phyloP scores from a whole-genome alignment of 2,113 vertebrate genomes.

The Sinocyclocheilus anshuiensis region DNA sequence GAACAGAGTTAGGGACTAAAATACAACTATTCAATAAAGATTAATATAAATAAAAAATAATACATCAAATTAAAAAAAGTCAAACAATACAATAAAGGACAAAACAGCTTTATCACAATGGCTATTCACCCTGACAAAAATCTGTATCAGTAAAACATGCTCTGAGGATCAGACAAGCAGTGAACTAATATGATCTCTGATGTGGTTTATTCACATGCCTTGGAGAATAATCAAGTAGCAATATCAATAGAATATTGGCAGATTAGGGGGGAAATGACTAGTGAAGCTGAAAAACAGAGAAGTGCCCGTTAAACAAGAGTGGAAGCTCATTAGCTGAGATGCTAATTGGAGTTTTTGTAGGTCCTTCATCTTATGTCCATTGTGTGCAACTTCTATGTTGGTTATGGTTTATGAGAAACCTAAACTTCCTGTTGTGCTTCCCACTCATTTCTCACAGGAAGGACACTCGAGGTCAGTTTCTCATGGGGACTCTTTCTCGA shows the following conservation, averaged over 20 bases:
- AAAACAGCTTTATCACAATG: no score
- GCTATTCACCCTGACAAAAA: no score
- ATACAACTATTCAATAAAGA: no score
- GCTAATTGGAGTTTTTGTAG: neutral
- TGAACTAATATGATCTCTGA: neutral
- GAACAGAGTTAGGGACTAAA: no score
- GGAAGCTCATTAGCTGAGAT: neutral
- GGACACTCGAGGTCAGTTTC: neutral
- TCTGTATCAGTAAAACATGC: no score
- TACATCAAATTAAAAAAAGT: no score
- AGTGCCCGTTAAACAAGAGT: neutral
- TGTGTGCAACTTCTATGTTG: neutral
- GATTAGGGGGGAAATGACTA: neutral
- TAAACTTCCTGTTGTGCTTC: constrained; percentile 24
- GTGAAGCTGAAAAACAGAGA: neutral
- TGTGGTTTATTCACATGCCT: no score
- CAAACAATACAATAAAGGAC: no score
- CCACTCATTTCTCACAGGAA: constrained; percentile 47
- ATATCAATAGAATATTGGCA: neutral
- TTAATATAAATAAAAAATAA: no score
- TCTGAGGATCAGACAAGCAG: no score
- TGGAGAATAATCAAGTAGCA: neutral
- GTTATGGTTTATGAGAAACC: constrained; percentile 28
- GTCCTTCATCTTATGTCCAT: neutral
- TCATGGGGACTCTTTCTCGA: constrained; percentile 7